These are phyloP conservation scores for Xenops minutus DNA, from an alignment of 2,797 vertebrate species.

Conservation along the genomic window DNA sequence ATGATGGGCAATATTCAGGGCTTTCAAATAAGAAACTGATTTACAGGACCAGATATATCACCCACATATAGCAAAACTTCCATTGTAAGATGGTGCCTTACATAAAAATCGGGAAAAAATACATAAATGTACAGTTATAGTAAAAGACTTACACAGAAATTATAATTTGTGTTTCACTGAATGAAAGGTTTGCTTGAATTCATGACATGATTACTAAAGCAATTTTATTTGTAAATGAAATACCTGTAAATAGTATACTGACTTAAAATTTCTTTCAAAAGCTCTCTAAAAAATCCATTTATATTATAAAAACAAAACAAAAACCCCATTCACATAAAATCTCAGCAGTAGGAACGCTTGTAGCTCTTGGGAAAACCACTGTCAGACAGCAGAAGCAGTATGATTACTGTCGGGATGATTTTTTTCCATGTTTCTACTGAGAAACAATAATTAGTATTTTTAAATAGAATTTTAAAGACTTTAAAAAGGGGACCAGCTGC, in stretches of 20 bases:
- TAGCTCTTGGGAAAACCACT: neutral
- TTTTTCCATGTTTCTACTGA: neutral
- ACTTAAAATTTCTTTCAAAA: neutral
- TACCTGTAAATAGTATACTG: neutral
- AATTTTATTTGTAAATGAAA: neutral
- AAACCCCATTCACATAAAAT: fast-evolving
- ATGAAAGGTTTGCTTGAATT: neutral
- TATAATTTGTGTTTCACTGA: neutral
- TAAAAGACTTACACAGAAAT: neutral
- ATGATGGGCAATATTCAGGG: neutral
- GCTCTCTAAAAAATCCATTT: neutral
- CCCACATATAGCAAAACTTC: neutral
- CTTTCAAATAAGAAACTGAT: neutral
- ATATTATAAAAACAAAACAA: neutral
- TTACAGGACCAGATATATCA: neutral
- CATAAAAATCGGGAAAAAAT: neutral
- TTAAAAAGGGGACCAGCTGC: neutral
- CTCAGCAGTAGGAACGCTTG: neutral
- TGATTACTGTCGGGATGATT: neutral
- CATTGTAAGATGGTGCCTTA: neutral
- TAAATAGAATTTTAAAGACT: neutral
- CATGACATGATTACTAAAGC: neutral
- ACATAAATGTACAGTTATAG: neutral
- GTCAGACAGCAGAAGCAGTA: neutral
- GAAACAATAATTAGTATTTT: neutral